Conservation (phyloP, 2,113 vertebrate species). For the Nerophis ophidion region DNA sequence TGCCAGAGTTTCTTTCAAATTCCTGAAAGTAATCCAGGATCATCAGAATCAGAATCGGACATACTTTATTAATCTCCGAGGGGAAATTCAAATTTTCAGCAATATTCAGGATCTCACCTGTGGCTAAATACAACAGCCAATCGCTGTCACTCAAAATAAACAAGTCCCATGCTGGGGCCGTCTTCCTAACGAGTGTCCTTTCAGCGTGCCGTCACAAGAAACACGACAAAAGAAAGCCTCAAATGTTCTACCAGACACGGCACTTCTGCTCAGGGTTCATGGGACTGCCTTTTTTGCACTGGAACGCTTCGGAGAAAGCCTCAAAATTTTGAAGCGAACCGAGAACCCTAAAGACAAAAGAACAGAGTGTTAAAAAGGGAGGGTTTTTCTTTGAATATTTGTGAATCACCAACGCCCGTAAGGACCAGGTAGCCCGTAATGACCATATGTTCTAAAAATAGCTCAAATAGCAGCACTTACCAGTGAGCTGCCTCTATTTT, state of each 20-base stretch:
- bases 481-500: too few species aligned
- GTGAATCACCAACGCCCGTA: too few species aligned
- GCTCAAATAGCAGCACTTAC: too few species aligned
- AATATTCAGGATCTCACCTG: constrained; percentile 5
- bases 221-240: constrained; percentile 9
- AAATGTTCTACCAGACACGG: constrained; percentile 81
- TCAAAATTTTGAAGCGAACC: constrained; percentile 94
- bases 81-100: too few species aligned
- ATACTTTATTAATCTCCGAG: too few species aligned
- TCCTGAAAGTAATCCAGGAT: constrained; percentile 13
- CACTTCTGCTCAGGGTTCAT: constrained; percentile 87
- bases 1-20: not conserved
- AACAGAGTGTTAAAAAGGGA: constrained; percentile 5
- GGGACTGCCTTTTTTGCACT: constrained; percentile 75
- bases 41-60: too few species aligned
- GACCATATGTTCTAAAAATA: too few species aligned
- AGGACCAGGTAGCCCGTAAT: too few species aligned
- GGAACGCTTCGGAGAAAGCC: constrained; percentile 87
- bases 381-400: too few species aligned
- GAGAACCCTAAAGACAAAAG: constrained; percentile 76
- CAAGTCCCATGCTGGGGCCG: constrained; percentile 23
- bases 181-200: constrained; percentile 15
- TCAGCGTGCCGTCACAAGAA: constrained; percentile 31
- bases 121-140: constrained; percentile 14
- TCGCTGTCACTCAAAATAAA: constrained; percentile 24